Percentiles rank a stretch among this genome's conserved stretches.
Conservation (phyloP, 2,888 invertebrate genomes). For the Tetragonisca angustula region DNA sequence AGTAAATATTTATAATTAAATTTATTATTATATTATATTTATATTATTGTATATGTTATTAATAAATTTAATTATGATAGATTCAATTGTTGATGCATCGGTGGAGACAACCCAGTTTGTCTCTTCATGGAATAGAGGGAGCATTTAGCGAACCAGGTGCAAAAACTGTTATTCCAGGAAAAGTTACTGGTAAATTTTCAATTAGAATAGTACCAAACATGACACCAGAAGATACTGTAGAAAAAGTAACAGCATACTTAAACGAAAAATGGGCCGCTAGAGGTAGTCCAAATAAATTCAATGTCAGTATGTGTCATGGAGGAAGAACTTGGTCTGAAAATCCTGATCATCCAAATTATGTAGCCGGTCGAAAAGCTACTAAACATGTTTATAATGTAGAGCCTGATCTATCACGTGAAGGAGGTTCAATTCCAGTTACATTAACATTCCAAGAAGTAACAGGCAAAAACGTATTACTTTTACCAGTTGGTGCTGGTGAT, state of each 20-base stretch:
- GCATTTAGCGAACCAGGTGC: slow-evolving; percentile 97
- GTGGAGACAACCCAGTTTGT: slow-evolving; percentile 97
- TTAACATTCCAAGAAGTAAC: slow-evolving; percentile 96
- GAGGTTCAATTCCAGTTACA: slow-evolving; percentile 98
- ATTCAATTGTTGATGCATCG: slow-evolving; percentile 95
- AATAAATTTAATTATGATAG: slow-evolving; percentile 57
- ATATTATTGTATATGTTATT: neutral
- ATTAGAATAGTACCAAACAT: slow-evolving; percentile 98
- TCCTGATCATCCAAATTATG: slow-evolving; percentile 95
- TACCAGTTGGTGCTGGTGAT: slow-evolving; percentile 97
- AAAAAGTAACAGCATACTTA: slow-evolving; percentile 91
- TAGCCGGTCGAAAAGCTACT: slow-evolving; percentile 93
- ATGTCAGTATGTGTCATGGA: slow-evolving; percentile 88
- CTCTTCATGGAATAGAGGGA: slow-evolving; percentile 97
- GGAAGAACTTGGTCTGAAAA: slow-evolving; percentile 97
- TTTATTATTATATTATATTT: neutral
- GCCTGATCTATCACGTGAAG: slow-evolving; percentile 98
- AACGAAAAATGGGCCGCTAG: slow-evolving; percentile 91
- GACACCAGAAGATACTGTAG: slow-evolving; percentile 92
- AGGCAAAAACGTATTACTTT: slow-evolving; percentile 95
- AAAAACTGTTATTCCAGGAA: slow-evolving; percentile 97
- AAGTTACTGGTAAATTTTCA: slow-evolving; percentile 98
- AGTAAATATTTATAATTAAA: slow-evolving; percentile 75
- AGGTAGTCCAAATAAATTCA: slow-evolving; percentile 94
- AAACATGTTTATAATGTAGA: slow-evolving; percentile 94